Evolutionary conservation across 2,113 vertebrate species (phyloP), one percentile per base, ranked within the genome.

Genomic region (Grus americana): DNA sequence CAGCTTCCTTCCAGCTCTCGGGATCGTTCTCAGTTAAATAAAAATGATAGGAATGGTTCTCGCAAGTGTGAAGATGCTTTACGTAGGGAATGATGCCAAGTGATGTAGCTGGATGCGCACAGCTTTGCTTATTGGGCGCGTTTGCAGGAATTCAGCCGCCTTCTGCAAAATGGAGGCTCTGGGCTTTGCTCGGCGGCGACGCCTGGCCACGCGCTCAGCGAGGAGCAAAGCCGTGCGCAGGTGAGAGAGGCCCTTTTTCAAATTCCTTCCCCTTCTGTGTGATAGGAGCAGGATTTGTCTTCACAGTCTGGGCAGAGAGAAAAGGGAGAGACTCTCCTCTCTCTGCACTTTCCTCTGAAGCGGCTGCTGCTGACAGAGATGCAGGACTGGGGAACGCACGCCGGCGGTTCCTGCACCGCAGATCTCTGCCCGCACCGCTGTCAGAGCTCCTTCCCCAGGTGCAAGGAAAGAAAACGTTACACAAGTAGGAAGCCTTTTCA

Each of bases 371-470:
- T 17, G 32, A 7, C 26, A 22, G 2, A 44, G 74, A 20, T 16
- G 66, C 38, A 7, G 70, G 55, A 36, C 17, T 5, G 12, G 50
- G 57, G 15, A 26, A 17, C 1, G 0, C 3, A 52, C 55, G n/a
- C 11, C 5, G 3, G 79, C 54, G 12, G 44, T 11, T 76, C 70
- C 66, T 32, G 20, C 32, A 12, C 61, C 34, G 86, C 62, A 55
- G 30, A 12, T 19, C 63, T 66, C 47, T 12, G 30, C 42, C 29
- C 3, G 5, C 0, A 0, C 36, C 5, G 2, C 80, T 42, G 24
- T 6, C 52, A 5, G 49, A 59, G 82, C 86, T 52, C 62, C 82
- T 70, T 24, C 29, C 34, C 12, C 8, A 65, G 58, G 27, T 16
- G 34, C 44, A 17, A 38, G 72, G 46, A 4, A 46, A 78, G 72